Base-by-base conservation (phyloP, 2,888 invertebrate genomes). In the Prenolepis imparis region DNA sequence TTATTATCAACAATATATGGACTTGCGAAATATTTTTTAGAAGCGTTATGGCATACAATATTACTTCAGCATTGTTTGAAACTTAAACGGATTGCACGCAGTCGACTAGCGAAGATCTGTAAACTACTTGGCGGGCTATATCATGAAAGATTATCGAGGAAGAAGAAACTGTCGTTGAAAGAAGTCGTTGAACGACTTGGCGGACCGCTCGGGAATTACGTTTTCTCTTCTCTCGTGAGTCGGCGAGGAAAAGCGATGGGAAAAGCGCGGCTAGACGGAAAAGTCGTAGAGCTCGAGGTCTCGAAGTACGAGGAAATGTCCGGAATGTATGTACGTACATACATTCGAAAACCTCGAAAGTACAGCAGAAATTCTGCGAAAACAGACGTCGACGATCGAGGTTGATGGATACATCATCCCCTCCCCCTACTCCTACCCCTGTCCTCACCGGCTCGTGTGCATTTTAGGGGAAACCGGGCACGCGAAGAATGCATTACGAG, bases 61-160 rank as follows among this genome's bases (percentile, higher is more conserved):
- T 67, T 67, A 78, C 67, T 78, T 67, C 44, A 67, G 18, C 28
- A 39, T 28, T 66, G 66, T 67, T 67, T 57, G 55, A 55, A 70
- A 80, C 44, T 80, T 80, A 59, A 80, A 68, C 59, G 41, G 24
- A 80, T 68, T 78, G 44, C 78, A 68, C 24, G 68, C 8, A 70
- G 59, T 36, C 68, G 21, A 36, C 59, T 12, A 44, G 78, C 12
- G 36, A 70, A 24, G 68, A 68, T 78, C 44, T 61, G 78, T 78
- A 32, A 80, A 80, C 70, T 80, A 80, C 78, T 70, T 59, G 59
- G 68, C 68, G 41, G 59, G 70, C 24, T 44, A 80, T 68, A 80
- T 80, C 78, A 80, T 80, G 78, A 80, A 80, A 80, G 78, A 80
- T 80, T 80, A 80, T 80, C 70, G 78, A 61, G 44, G 59, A 80